Percentiles rank a stretch among this genome's conserved stretches.
These are phyloP conservation scores for Drosophila malerkotliana DNA, from an alignment of 1,140 invertebrate species.

Conservation along the genomic window DNA sequence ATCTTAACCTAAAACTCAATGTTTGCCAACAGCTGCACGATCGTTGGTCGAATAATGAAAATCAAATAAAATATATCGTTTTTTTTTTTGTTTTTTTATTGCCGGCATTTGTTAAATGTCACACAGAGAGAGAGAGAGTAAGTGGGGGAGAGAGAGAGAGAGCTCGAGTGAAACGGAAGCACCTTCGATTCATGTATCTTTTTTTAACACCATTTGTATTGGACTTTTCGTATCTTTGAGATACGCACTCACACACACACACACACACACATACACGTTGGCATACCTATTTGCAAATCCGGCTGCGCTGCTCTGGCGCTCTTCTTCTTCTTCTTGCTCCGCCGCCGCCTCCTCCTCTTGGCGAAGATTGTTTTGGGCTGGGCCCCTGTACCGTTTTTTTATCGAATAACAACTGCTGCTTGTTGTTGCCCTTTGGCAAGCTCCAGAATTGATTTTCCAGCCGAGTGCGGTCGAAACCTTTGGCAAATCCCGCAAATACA, in stretches of 20 bases:
- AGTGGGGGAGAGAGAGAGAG: slow-evolving; percentile 2
- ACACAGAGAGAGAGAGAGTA: slow-evolving; percentile 15
- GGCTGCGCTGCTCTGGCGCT: slow-evolving; percentile 61
- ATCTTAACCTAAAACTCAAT: slow-evolving; percentile 33
- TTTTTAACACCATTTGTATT: slow-evolving; percentile 59
- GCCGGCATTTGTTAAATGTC: slow-evolving; percentile 59
- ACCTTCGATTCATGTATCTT: slow-evolving; percentile 65
- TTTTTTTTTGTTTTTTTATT: slow-evolving; percentile 33
- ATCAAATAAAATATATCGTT: background rate
- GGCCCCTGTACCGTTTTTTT: slow-evolving; percentile 36
- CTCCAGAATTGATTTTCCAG: slow-evolving; percentile 77
- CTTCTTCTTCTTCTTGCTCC: slow-evolving; percentile 40
- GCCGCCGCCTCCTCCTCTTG: slow-evolving; percentile 42
- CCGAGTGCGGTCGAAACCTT: slow-evolving; percentile 49
- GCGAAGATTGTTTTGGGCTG: slow-evolving; percentile 73
- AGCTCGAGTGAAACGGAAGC: slow-evolving; percentile 45
- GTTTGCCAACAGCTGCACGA: slow-evolving; percentile 43
- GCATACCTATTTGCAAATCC: slow-evolving; percentile 70
- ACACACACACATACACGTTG: slow-evolving; percentile 19
- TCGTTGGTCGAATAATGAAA: slow-evolving; percentile 48
- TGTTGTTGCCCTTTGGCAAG: slow-evolving; percentile 60
- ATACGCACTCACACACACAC: slow-evolving; percentile 50
- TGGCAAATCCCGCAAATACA: slow-evolving; percentile 64
- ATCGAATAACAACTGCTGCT: slow-evolving; percentile 66
- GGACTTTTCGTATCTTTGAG: slow-evolving; percentile 46